A percentile compares a stretch with the other conserved stretches of the same genome.
These are phyloP conservation scores for Bovichtus variegatus DNA, from an alignment of 2,797 vertebrate species.

Conservation along the genomic window DNA sequence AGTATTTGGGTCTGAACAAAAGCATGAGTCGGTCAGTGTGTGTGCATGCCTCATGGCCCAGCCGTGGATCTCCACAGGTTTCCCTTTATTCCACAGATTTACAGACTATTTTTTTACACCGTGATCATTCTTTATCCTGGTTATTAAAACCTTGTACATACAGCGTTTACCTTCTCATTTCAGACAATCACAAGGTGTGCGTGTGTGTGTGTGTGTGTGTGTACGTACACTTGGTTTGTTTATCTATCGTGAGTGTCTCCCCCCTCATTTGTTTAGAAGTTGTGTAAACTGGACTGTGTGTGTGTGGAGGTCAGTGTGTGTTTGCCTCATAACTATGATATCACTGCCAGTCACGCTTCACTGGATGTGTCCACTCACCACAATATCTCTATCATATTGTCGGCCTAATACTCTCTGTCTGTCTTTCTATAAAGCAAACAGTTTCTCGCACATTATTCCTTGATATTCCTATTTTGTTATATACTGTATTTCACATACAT, in stretches of 20 bases:
- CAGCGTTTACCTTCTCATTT: conserved; percentile 17
- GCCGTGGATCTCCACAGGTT: conserved; percentile 50
- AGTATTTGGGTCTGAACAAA: conserved; percentile 72
- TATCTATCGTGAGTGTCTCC: background rate
- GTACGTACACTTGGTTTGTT: conserved; percentile 2
- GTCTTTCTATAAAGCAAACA: conserved; percentile 8
- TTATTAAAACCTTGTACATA: conserved; percentile 35
- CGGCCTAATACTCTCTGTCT: conserved; percentile 15
- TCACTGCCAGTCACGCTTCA: conserved; percentile 50
- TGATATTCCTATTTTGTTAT: background rate
- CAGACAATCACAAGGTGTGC: conserved; percentile 1
- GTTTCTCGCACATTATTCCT: background rate
- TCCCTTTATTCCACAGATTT: conserved; percentile 36
- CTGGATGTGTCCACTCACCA: conserved; percentile 28
- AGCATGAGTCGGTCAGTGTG: conserved; percentile 31
- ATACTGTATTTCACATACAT: background rate
- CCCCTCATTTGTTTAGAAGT: background rate
- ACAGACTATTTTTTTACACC: conserved; percentile 40
- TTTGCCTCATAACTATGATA: conserved; percentile 42
- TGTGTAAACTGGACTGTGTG: background rate
- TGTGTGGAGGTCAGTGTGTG: conserved; percentile 24
- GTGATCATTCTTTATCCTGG: conserved; percentile 29
- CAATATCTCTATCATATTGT: conserved; percentile 42
- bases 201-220: background rate
- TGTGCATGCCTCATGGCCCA: conserved; percentile 11